phyloP scores from a whole-genome alignment of 2,888 invertebrate species.

The Theretra japonica region DNA sequence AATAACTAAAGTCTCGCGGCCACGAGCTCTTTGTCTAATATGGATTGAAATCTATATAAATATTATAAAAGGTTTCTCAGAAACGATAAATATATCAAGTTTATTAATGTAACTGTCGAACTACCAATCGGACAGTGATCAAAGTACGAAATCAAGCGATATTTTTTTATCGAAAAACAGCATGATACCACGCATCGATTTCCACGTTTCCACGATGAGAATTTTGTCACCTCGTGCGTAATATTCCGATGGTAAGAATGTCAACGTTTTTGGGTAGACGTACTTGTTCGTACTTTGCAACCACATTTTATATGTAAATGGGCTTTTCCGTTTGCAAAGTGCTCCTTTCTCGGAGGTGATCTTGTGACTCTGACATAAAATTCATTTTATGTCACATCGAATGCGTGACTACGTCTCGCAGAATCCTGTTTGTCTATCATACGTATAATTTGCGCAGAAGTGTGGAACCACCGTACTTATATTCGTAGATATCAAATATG shows the following conservation, averaged over 20 bases:
- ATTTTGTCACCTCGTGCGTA: conserved; percentile 26
- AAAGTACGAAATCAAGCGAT: no score
- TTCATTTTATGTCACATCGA: conserved; percentile 61
- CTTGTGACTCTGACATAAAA: conserved; percentile 63
- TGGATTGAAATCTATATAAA: no score
- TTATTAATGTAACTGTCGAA: not conserved
- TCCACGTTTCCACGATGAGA: not conserved
- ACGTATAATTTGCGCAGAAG: conserved; percentile 33
- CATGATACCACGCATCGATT: not conserved
- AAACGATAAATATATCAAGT: not conserved
- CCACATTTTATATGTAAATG: conserved; percentile 71
- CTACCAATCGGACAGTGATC: not conserved
- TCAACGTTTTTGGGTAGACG: conserved; percentile 36
- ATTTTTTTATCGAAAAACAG: no score
- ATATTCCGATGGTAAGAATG: conserved; percentile 14
- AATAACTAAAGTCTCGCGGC: no score
- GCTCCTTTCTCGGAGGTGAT: conserved; percentile 66
- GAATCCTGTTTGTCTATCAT: conserved; percentile 40
- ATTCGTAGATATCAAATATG: not conserved
- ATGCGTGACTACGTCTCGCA: conserved; percentile 50
- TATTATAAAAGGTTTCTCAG: not conserved
- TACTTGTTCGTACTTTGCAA: conserved; percentile 43
- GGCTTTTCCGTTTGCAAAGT: conserved; percentile 67
- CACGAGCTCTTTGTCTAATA: no score
- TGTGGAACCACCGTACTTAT: not conserved